These are phyloP conservation scores for Microctenopoma lineatum DNA, from an alignment of 2,797 vertebrate species.

Conservation along the genomic window DNA sequence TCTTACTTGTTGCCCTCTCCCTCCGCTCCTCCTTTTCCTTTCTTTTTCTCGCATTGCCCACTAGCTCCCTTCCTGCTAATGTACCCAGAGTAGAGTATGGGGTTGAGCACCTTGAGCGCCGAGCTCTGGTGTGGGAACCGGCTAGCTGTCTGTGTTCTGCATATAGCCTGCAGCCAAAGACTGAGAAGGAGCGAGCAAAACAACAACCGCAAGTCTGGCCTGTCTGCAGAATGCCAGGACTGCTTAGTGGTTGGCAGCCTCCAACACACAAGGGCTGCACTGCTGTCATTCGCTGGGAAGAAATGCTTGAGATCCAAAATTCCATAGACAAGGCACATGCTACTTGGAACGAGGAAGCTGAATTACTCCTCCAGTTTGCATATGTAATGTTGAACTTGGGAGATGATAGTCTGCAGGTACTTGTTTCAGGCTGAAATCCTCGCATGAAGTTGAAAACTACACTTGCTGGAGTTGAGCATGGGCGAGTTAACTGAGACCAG, in stretches of 20 bases:
- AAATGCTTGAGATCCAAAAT: constrained; percentile 75
- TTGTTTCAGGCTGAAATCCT: constrained; percentile 32
- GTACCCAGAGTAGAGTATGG: constrained; percentile 57
- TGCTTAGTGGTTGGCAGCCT: constrained; percentile 82
- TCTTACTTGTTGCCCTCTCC: constrained; percentile 3
- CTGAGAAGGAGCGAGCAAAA: constrained; percentile 80
- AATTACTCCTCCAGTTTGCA: constrained; percentile 56
- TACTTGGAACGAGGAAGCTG: constrained; percentile 55
- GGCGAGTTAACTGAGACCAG: constrained; percentile 6
- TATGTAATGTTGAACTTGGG: constrained; percentile 37
- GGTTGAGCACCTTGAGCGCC: constrained; percentile 67
- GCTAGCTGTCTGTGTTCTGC: constrained; percentile 80
- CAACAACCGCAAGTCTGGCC: constrained; percentile 82
- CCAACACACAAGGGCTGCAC: constrained; percentile 76
- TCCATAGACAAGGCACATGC: constrained; percentile 71
- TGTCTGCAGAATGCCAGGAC: constrained; percentile 81
- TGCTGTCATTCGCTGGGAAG: constrained; percentile 77
- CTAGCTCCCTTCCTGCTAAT: constrained; percentile 45
- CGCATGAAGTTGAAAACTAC: constrained; percentile 28
- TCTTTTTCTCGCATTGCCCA: constrained; percentile 24
- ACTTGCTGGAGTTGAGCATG: neutral
- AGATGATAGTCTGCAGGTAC: constrained; percentile 47
- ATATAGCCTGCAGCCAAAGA: constrained; percentile 83
- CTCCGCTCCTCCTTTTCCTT: constrained; percentile 25
- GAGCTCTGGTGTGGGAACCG: constrained; percentile 73